Evolutionary conservation across 2,797 vertebrate genomes (phyloP).

Genomic region (Rhynchotus rufescens): DNA sequence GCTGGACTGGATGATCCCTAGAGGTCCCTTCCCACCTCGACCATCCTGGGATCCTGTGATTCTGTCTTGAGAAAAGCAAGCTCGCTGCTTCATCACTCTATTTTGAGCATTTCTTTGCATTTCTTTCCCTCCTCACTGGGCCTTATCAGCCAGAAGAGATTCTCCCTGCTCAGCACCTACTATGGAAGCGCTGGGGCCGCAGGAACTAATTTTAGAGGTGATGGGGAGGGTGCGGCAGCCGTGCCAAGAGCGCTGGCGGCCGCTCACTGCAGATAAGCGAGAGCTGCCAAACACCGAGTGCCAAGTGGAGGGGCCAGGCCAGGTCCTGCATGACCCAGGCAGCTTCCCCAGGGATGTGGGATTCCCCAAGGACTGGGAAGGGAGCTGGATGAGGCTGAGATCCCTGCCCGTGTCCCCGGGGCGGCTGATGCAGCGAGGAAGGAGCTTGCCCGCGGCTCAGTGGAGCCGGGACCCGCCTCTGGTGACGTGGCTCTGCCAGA

Average conservation of each 20-base stretch:
- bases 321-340: neutral
- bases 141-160: neutral
- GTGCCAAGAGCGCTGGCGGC: neutral
- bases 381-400: too few species aligned
- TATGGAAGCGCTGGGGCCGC: neutral
- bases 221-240: neutral
- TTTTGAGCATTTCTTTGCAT: too few species aligned
- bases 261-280: neutral
- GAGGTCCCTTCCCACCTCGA: too few species aligned
- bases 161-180: neutral
- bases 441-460: neutral
- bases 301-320: neutral
- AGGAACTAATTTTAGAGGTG: neutral
- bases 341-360: too few species aligned
- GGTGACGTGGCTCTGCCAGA: neutral
- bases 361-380: too few species aligned
- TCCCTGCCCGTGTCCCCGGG: too few species aligned
- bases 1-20: too few species aligned
- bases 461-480: neutral
- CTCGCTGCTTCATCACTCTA: too few species aligned
- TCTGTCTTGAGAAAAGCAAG: too few species aligned
- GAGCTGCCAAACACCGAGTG: neutral
- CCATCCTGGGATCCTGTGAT: neutral
- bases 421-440: accelerated
- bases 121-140: accelerated